Percentiles rank a stretch among this genome's conserved stretches.
phyloP scores from a whole-genome alignment of 2,113 vertebrate species.

The Crocuta crocuta region DNA sequence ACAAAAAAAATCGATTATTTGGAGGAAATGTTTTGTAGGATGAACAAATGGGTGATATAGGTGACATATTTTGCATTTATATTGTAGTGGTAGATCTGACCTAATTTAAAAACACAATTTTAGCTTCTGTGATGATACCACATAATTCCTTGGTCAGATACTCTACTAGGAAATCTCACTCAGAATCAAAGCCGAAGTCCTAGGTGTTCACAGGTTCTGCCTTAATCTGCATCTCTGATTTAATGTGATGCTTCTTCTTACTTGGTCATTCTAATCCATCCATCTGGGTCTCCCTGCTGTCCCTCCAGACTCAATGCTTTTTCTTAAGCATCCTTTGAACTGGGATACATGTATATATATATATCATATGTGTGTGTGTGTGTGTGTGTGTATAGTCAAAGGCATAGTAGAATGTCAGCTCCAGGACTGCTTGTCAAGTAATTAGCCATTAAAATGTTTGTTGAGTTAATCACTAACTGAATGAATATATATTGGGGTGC shows the following conservation, averaged over 20 bases:
- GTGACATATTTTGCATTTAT: not conserved
- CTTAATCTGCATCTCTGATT: not conserved
- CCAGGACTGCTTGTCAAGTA: not conserved
- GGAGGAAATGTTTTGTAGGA: not conserved
- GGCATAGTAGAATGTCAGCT: not conserved
- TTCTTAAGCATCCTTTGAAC: not conserved
- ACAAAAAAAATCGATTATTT: not conserved
- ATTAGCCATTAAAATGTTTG: not conserved
- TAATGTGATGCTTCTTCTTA: not conserved
- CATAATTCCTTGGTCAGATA: not conserved
- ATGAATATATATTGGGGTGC: not conserved
- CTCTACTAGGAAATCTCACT: not conserved
- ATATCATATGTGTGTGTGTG: not conserved
- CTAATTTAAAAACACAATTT: not conserved
- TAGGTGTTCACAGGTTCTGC: not conserved
- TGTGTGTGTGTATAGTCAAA: not conserved
- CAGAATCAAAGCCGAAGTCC: not conserved
- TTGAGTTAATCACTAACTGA: not conserved
- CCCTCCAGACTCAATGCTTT: not conserved
- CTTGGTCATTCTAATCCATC: not conserved
- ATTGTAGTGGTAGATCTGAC: not conserved
- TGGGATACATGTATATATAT: no score
- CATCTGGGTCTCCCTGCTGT: fast-evolving
- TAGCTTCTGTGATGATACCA: not conserved
- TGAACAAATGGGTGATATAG: not conserved